A percentile compares a stretch with the other conserved stretches of the same genome.
Evolutionary conservation across 1,140 invertebrate species (phyloP).

Genomic region (Dinothrombium tinctorium): DNA sequence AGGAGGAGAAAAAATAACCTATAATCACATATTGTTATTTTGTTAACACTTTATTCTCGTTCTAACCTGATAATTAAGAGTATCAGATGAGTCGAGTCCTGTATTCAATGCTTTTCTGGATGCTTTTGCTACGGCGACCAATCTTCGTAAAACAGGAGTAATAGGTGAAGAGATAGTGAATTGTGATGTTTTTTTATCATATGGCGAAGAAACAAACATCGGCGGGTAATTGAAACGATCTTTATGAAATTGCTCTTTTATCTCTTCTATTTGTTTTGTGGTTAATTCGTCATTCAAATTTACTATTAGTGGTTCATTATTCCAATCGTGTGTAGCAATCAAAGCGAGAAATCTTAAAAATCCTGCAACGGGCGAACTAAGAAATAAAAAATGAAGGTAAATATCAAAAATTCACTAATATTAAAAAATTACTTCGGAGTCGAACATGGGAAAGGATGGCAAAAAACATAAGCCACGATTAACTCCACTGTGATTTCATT

Average conservation of each 20-base stretch:
- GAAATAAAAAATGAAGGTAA: conserved; percentile 13
- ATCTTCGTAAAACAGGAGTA: conserved; percentile 24
- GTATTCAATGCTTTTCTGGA: no score
- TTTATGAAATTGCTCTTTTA: conserved; percentile 38
- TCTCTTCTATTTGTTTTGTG: conserved; percentile 21
- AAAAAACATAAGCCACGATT: no score
- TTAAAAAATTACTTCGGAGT: no score
- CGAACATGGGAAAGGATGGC: no score
- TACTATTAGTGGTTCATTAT: conserved; percentile 40
- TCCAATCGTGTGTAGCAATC: conserved; percentile 45
- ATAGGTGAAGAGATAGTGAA: conserved; percentile 30
- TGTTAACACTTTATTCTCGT: no score
- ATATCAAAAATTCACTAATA: no score
- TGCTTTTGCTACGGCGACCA: no score
- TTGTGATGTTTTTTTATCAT: conserved; percentile 35
- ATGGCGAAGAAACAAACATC: conserved; percentile 48
- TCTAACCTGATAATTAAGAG: no score
- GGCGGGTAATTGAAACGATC: conserved; percentile 35
- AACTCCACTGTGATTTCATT: no score
- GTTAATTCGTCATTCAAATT: conserved; percentile 52
- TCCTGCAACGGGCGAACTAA: conserved; percentile 35
- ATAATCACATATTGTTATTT: no score
- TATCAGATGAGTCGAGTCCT: no score
- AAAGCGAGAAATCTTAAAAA: conserved; percentile 49
- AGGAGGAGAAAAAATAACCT: no score